Evolutionary conservation across 2,888 invertebrate species (phyloP), one percentile per base, ranked within the genome.

Genomic region (Oasisia sp.): DNA sequence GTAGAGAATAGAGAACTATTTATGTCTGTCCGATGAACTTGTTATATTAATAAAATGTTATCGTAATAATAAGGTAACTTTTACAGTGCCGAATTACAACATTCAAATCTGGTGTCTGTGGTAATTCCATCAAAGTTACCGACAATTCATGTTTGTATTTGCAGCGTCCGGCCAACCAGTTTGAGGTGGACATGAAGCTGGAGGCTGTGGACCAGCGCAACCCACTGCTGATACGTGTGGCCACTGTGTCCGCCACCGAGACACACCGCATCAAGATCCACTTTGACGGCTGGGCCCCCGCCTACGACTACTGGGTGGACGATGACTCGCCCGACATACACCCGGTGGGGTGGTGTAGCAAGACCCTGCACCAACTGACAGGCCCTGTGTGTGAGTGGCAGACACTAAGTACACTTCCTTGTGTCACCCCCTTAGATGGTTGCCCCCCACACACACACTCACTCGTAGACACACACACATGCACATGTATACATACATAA

Each of bases 241-340:
- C 99, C 0, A 98, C 98, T 1, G 97, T 99, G 32, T 97, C 98
- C 0, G 98, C 99, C 96, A 97, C 98, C 94, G 97, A 99, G 96
- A 98, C 98, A 95, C 98, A 98, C 95, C 97, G 98, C 92, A 97
- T 99, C 95, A 97, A 99, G 90, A 97, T 99, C 92, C 98, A 98
- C 96, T 99, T 99, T 96, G 99, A 99, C 97, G 98, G 98, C 94
- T 99, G 99, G 99, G 98, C 98, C 96, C 98, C 98, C 95, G 98
- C 98, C 95, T 99, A 98, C 95, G 99, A 99, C 97, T 98, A 98
- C 96, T 99, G 99, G 99, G 98, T 98, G 93, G 98, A 99, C 95
- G 99, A 99, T 96, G 98, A 99, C 96, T 98, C 97, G 94, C 97
- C 98, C 0, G 98, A 99, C 96, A 97, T 99, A 94, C 98, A 99